Evolutionary conservation across 2,888 invertebrate genomes (phyloP).

Genomic region (Ectemnius lituratus): DNA sequence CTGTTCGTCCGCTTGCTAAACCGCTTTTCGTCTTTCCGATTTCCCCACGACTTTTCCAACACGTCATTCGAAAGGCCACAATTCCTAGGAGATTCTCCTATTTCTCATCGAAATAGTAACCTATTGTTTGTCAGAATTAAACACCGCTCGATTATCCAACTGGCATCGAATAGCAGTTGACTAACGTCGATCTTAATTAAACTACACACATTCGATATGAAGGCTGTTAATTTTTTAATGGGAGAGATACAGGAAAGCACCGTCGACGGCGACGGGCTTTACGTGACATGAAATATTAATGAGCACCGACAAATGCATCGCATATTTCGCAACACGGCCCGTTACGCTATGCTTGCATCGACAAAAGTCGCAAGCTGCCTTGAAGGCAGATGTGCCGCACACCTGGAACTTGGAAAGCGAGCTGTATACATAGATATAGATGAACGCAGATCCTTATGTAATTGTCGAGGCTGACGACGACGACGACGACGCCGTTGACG

Average conservation of each 20-base stretch:
- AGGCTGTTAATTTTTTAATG: background rate
- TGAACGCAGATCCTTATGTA: constrained; percentile 36
- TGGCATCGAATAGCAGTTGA: too few relatives aligned
- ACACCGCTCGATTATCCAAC: too few relatives aligned
- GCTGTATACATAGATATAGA: background rate
- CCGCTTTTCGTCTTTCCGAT: too few relatives aligned
- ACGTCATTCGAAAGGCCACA: too few relatives aligned
- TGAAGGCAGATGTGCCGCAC: constrained; percentile 50
- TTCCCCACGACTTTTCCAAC: too few relatives aligned
- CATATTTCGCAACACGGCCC: constrained; percentile 15
- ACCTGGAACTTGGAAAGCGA: constrained; percentile 20
- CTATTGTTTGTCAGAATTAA: too few relatives aligned
- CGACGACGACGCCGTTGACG: background rate
- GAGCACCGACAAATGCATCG: constrained; percentile 14
- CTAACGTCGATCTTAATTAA: too few relatives aligned
- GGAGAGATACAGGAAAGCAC: background rate
- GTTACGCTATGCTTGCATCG: constrained; percentile 22
- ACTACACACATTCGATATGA: too few relatives aligned
- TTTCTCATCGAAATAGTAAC: too few relatives aligned
- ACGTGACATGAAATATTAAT: constrained; percentile 34
- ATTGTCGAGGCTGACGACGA: constrained; percentile 25
- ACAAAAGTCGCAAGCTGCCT: constrained; percentile 33
- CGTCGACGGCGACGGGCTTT: constrained; percentile 1
- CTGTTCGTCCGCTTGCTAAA: too few relatives aligned
- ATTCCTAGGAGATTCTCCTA: too few relatives aligned